These are phyloP conservation scores for Poecilia latipinna DNA, from an alignment of 2,113 vertebrate species.

Conservation along the genomic window DNA sequence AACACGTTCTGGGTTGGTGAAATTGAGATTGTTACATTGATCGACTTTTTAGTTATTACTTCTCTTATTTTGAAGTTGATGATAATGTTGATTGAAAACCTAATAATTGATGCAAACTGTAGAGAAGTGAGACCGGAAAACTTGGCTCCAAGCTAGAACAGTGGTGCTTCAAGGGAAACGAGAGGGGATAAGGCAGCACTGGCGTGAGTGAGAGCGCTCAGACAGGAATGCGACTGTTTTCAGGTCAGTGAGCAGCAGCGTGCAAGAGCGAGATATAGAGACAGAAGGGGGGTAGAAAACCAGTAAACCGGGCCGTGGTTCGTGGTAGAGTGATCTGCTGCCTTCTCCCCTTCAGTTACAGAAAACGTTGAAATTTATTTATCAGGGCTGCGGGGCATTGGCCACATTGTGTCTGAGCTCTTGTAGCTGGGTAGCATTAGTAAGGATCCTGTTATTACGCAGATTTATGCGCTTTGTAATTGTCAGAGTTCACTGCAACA, in stretches of 20 bases:
- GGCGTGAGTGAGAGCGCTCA: conserved; percentile 63
- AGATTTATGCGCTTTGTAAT: conserved; percentile 37
- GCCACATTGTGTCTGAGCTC: conserved; percentile 28
- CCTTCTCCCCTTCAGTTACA: conserved; percentile 45
- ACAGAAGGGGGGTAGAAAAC: conserved; percentile 41
- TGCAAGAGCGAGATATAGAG: conserved; percentile 38
- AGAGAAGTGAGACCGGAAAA: conserved; percentile 46
- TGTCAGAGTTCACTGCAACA: conserved; percentile 1
- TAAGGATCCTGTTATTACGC: conserved; percentile 15
- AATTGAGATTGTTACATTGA: background rate
- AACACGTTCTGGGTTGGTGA: conserved; percentile 7
- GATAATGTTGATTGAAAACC: conserved; percentile 17
- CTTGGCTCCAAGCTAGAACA: conserved; percentile 32
- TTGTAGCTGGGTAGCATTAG: conserved; percentile 36
- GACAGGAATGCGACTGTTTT: conserved; percentile 78
- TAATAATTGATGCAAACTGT: conserved; percentile 55
- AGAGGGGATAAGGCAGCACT: conserved; percentile 47
- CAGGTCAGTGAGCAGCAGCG: conserved; percentile 77
- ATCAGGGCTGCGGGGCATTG: conserved; percentile 37
- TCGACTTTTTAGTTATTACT: background rate
- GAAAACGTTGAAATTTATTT: conserved; percentile 45
- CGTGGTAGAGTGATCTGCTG: conserved; percentile 45
- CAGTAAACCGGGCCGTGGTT: conserved; percentile 63
- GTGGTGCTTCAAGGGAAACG: conserved; percentile 49
- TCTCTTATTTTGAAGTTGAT: background rate